A percentile compares a stretch with the other conserved stretches of the same genome.
These are phyloP conservation scores for Pristionchus entomophagus DNA, from an alignment of 2,888 invertebrate genomes.

Conservation along the genomic window DNA sequence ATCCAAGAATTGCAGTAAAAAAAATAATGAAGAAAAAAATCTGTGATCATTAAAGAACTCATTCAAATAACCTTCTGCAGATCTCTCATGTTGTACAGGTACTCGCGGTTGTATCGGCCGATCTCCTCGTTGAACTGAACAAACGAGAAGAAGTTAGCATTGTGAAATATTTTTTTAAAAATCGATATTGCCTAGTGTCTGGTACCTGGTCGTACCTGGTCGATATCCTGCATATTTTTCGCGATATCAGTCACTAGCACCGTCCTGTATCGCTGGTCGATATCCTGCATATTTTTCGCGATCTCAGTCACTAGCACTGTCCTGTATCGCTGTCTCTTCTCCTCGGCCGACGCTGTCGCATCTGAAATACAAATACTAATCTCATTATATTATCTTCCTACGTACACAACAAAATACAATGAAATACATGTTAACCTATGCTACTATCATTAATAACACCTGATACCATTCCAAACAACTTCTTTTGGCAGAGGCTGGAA, in stretches of 20 bases:
- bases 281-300: background rate
- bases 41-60: background rate
- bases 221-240: no score
- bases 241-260: background rate
- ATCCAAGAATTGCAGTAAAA: background rate
- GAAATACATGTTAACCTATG: no score
- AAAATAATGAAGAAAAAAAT: background rate
- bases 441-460: no score
- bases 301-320: slow-evolving; percentile 4
- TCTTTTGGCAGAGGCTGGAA: no score
- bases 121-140: slow-evolving; percentile 48
- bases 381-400: no score
- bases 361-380: slow-evolving; percentile 33
- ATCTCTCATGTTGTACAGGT: slow-evolving; percentile 59
- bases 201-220: no score
- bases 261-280: background rate
- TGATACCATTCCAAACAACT: no score
- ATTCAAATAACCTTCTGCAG: slow-evolving; percentile 52
- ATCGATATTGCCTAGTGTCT: no score
- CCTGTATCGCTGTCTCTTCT: background rate
- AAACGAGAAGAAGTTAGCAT: background rate
- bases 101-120: slow-evolving; percentile 54
- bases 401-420: no score
- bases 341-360: background rate
- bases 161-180: no score